Conservation (phyloP, 2,888 invertebrate species). For the Philereme transversata region DNA sequence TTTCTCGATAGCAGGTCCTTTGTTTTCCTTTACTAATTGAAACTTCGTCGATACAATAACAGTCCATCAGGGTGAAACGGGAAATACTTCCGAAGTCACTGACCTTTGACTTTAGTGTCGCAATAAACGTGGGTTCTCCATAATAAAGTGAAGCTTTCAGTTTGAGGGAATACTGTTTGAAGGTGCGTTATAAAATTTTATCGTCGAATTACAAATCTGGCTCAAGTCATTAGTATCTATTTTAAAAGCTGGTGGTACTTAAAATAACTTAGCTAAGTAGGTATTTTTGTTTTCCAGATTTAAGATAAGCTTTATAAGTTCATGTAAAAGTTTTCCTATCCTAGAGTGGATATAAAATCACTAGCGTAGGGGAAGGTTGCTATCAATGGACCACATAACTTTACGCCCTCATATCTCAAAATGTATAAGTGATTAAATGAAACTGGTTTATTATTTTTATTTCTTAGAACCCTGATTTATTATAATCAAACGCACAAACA, state of each 20-base stretch:
- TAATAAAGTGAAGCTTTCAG: constrained; percentile 1
- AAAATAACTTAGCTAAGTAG: too few relatives aligned
- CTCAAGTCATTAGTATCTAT: background rate
- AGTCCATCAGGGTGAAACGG: background rate
- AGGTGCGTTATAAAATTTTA: background rate
- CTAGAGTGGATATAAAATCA: background rate
- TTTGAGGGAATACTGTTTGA: background rate
- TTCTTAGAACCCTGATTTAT: too few relatives aligned
- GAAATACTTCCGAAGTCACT: constrained; percentile 5
- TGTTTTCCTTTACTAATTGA: background rate
- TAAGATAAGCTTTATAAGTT: background rate
- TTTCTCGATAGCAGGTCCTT: background rate
- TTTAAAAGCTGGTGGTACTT: background rate
- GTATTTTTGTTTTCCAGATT: background rate
- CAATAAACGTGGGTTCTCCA: constrained; percentile 1
- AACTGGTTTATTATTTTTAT: too few relatives aligned
- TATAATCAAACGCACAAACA: too few relatives aligned
- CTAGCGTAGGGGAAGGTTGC: too few relatives aligned
- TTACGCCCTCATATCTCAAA: too few relatives aligned
- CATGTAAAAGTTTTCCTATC: background rate
- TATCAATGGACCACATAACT: too few relatives aligned
- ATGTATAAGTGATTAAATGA: too few relatives aligned
- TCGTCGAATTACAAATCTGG: background rate
- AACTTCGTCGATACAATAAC: constrained; percentile 1
- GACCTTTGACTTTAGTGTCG: constrained; percentile 1